These are phyloP conservation scores for Metacarcinus magister DNA, from an alignment of 2,888 invertebrate species.

Conservation along the genomic window DNA sequence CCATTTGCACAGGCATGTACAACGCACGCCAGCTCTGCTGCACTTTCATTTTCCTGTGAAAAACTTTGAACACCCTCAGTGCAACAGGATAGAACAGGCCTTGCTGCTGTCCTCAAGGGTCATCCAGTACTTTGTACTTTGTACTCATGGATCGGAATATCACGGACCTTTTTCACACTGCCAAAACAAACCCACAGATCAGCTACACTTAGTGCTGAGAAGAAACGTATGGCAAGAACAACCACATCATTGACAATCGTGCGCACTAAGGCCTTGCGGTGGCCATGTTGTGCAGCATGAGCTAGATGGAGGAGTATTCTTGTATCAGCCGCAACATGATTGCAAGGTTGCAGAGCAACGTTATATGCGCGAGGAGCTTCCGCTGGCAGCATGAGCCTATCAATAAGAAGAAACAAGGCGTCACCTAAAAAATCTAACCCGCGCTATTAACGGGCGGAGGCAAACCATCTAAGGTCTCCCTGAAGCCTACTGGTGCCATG, in stretches of 20 bases:
- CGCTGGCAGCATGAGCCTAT: too few species aligned
- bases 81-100: conserved; percentile 55
- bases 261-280: conserved; percentile 47
- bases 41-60: conserved; percentile 65
- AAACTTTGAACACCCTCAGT: conserved; percentile 44
- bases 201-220: not conserved
- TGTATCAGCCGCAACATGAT: conserved; percentile 42
- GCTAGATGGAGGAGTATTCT: conserved; percentile 64
- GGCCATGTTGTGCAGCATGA: conserved; percentile 60
- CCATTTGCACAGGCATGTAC: conserved; percentile 56
- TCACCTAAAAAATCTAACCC: too few species aligned
- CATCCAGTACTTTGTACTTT: conserved; percentile 28
- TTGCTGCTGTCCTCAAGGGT: conserved; percentile 39
- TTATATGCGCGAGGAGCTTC: too few species aligned
- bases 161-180: conserved; percentile 52
- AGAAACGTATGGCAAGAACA: conserved; percentile 47
- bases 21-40: conserved; percentile 57
- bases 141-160: conserved; percentile 47
- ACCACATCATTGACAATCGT: conserved; percentile 64
- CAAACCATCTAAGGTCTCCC: too few species aligned
- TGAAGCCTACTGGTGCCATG: too few species aligned
- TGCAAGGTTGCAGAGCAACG: conserved; percentile 54
- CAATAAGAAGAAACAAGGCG: too few species aligned
- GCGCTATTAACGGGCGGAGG: too few species aligned
- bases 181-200: conserved; percentile 59